Base-by-base conservation (phyloP, 2,888 invertebrate genomes). In the Gryllus longicercus region DNA sequence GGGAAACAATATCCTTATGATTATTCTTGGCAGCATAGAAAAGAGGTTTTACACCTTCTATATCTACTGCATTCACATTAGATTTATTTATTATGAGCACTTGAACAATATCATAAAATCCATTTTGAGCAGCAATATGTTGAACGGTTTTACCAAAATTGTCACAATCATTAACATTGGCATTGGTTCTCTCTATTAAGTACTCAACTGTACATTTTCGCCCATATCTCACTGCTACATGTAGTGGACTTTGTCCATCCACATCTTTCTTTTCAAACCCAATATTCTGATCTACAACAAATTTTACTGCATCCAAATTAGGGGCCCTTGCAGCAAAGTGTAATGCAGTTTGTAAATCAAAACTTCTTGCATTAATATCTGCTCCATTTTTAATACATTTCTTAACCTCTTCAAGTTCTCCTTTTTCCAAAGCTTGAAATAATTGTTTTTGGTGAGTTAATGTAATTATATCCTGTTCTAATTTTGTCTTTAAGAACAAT, bases 351-450 rank as follows among this genome's bases (percentile, higher is more conserved):
- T 1, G 18, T 16, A 76, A 77, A 25, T 80, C 8, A 16, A n/a
- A 23, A 75, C 77, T 81, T 80, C 23, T 79, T 18, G 78, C 80
- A 78, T 83, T 77, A 50, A 82, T 80, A 12, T 80, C 78, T 49
- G 82, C 83, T 76, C 83, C 83, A 23, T 74, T 80, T 74, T 50
- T 80, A 50, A 79, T 82, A 75, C 51, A 83, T 74, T 18, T 74
- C 51, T 79, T 81, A 74, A 80, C 78, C 50, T 23, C n/a, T 79
- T 81, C 81, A 18, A 83, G 50, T 78, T 80, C 80, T 51, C 82
- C 82, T 2, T 79, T 79, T 77, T 83, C 81, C 3, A 83, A 79
- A 11, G 83, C 78, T 81, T 77, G 79, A 82, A 83, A 77, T 76
- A 82, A 81, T 79, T 83, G 77, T 38, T 79, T 49, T 38, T 83